Evolutionary conservation across 2,113 vertebrate species (phyloP).

Genomic region (Empidonax alnorum): DNA sequence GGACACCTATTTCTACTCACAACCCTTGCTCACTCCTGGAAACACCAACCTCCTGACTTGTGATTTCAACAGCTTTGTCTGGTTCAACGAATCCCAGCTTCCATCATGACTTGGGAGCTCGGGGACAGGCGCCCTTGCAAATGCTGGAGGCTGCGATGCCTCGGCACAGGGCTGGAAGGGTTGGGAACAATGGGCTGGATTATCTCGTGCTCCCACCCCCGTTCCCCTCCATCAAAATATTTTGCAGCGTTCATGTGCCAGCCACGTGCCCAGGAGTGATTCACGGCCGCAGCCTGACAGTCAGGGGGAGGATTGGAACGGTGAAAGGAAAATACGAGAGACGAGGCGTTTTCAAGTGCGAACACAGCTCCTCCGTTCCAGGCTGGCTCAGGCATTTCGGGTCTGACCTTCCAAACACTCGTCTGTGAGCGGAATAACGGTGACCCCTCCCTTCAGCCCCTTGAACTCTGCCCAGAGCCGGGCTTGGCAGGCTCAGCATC

Average conservation of each 20-base stretch:
- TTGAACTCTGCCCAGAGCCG: not conserved
- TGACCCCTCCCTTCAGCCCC: not conserved
- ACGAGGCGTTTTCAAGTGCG: not conserved
- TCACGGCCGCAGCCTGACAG: constrained; percentile 6
- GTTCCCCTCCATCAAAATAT: constrained; percentile 34
- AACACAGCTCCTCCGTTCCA: not conserved
- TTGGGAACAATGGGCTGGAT: not conserved
- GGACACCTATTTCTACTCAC: not conserved
- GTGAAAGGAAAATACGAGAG: not conserved
- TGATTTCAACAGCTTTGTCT: not conserved
- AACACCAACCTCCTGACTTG: not conserved
- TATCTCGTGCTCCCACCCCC: constrained; percentile 28
- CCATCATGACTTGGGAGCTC: not conserved
- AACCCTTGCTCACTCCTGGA: not conserved
- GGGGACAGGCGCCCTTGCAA: not conserved
- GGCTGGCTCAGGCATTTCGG: not conserved
- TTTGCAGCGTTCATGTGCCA: constrained; percentile 15
- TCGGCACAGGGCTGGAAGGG: not conserved
- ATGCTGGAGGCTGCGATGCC: not conserved
- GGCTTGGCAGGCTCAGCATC: not conserved
- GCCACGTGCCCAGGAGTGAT: constrained; percentile 49
- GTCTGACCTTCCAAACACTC: not conserved
- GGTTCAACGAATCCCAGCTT: not conserved
- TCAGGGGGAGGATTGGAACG: not conserved
- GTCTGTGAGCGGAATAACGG: not conserved